A percentile compares a stretch with the other conserved stretches of the same genome.
Evolutionary conservation across 2,797 vertebrate species (phyloP).

Genomic region (Sebastes nivosus): DNA sequence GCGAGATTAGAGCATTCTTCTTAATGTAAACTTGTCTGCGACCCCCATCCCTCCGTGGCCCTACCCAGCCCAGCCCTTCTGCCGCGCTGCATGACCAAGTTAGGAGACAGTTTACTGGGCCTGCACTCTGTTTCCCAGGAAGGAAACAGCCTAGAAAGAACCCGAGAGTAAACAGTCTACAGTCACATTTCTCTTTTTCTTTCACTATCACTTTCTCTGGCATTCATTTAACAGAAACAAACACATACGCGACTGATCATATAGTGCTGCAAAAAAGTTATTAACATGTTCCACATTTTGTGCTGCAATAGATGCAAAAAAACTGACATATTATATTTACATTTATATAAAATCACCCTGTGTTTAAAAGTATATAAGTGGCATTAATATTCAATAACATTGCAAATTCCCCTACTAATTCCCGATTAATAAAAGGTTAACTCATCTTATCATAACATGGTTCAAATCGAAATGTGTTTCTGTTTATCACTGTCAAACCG

Average conservation of each 20-base stretch:
- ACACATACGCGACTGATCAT: not conserved
- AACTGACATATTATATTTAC: too few relatives aligned
- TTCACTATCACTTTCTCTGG: not conserved
- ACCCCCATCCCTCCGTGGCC: conserved; percentile 44
- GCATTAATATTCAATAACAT: too few relatives aligned
- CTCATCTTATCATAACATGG: too few relatives aligned
- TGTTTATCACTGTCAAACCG: too few relatives aligned
- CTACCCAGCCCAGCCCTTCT: conserved; percentile 63
- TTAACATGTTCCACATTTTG: not conserved
- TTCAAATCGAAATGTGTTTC: too few relatives aligned
- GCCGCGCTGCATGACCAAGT: conserved; percentile 84
- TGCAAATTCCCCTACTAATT: too few relatives aligned
- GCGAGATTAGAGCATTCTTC: conserved; percentile 77
- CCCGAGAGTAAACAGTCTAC: conserved; percentile 50
- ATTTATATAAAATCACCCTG: too few relatives aligned
- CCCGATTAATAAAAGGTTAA: rapidly evolving
- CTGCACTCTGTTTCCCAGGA: conserved; percentile 69
- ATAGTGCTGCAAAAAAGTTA: not conserved
- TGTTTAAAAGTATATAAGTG: too few relatives aligned
- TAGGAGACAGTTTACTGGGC: conserved; percentile 84
- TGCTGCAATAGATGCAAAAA: not conserved
- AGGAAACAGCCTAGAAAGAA: conserved; percentile 49
- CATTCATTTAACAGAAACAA: not conserved
- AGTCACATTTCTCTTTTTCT: not conserved
- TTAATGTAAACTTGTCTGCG: conserved; percentile 70